Base-by-base conservation (phyloP, 1,140 invertebrate genomes). In the Pollicipes pollicipes region DNA sequence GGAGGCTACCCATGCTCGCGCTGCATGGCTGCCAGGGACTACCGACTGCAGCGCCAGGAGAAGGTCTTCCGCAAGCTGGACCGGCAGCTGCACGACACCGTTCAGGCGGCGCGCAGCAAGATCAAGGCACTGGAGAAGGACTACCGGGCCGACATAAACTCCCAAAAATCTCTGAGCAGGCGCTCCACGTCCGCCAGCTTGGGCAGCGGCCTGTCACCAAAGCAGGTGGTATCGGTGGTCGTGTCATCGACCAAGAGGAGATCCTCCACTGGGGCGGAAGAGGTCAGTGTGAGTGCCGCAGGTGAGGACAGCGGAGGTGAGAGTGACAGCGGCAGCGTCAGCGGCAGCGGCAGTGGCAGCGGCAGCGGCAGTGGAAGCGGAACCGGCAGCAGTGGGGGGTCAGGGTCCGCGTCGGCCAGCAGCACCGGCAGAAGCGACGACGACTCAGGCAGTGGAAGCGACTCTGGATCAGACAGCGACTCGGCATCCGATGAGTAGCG, bases 1-100 rank as follows among this genome's bases (percentile, higher is more conserved):
- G 73, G 73, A 3, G 73, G 73, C 31, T 66, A 71, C 30, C 73
- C 73, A 29, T 73, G 73, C 45, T 58, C 45, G 13, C 45, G 45
- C 45, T 58, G 45, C 45, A 58, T 58, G 45, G 45, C 45, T 10
- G 45, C 45, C 13, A 58, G 45, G 24, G 45, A 58, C 45, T 58
- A 58, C 21, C 45, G 45, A 10, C 45, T 58, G 13, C 45, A 58
- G 6, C 8, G 21, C 2, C 45, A 58, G 21, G 45, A 58, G 24
- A 58, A 58, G 45, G 45, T 58, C 13, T 58, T 58, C 17, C 45
- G 45, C 2, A 21, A 58, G 10, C 45, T 58, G 2, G 45, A 58
- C 21, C 45, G 45, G 17, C 45, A 58, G 45, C 45, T 58, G 45
- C 45, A 58, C 45, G 45, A 58, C 13, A 58, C 45, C 8, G 45